A percentile compares a stretch with the other conserved stretches of the same genome.
Evolutionary conservation across 2,888 invertebrate species (phyloP).

Genomic region (Acheta domesticus): DNA sequence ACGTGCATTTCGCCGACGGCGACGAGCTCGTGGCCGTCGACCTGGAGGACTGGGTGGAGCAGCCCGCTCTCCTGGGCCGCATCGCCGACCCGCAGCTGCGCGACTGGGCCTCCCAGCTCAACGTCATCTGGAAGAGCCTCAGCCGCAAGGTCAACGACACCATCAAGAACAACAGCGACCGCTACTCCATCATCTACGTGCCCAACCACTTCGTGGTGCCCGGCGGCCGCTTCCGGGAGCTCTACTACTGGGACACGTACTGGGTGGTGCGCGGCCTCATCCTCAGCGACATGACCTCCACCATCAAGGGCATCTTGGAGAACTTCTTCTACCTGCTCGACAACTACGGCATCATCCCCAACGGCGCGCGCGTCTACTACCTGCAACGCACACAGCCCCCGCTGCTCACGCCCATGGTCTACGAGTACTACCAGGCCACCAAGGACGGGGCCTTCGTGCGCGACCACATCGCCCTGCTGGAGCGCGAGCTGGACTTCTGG

Average conservation of each 20-base stretch:
- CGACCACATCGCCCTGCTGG: constrained; percentile 55
- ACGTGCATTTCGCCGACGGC: no score
- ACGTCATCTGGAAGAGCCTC: constrained; percentile 69
- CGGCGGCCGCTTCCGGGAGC: constrained; percentile 68
- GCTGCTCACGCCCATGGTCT: constrained; percentile 66
- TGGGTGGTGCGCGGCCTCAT: constrained; percentile 81
- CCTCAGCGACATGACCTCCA: constrained; percentile 69
- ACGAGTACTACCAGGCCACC: constrained; percentile 63
- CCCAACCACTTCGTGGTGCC: constrained; percentile 85
- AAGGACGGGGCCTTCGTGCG: constrained; percentile 61
- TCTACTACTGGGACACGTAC: constrained; percentile 86
- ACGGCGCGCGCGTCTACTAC: constrained; percentile 80
- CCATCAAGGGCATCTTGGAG: constrained; percentile 69
- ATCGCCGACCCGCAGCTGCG: constrained; percentile 46
- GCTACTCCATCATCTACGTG: constrained; percentile 84
- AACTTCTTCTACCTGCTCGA: constrained; percentile 70
- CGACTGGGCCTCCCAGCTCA: constrained; percentile 62
- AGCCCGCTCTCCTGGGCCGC: no score
- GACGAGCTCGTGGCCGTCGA: no score
- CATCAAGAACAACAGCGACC: constrained; percentile 62
- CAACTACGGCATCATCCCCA: constrained; percentile 68
- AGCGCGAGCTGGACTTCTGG: constrained; percentile 65
- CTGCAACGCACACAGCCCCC: constrained; percentile 68
- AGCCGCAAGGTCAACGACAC: constrained; percentile 74
- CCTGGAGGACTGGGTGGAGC: no score